Base-by-base conservation (phyloP, 2,888 invertebrate species). In the Epiblema foenella region DNA sequence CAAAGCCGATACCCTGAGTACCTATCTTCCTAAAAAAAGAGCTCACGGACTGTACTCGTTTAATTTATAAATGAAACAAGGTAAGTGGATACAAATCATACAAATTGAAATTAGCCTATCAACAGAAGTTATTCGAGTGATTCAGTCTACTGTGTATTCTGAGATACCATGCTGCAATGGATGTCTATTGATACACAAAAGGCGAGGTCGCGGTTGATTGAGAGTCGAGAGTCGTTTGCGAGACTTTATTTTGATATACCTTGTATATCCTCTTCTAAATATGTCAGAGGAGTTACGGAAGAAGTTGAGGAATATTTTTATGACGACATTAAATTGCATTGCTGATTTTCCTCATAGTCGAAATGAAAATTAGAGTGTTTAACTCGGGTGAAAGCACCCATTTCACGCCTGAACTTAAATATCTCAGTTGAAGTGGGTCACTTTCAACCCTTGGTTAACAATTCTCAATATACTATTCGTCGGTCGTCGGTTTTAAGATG, bases 151-250 rank as follows among this genome's bases (percentile, higher is more conserved):
- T n/a, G n/a, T n/a, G n/a, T n/a, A 20, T n/a, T 10, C 52, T 15
- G 63, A 52, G 57, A 51, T 57, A 56, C 37, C 57, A 70, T 51
- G 42, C 17, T 46, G 42, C 42, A 54, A 60, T 60, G 59, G 64
- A 58, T 37, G 18, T 42, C 52, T 73, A 70, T 66, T 66, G 70
- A 49, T 49, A 60, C 18, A 70, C 46, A 70, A 70, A 69, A 70
- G 62, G 11, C 70, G 65, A 65, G 70, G 70, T 59, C 65, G 29
- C 2, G 12, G 39, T 3, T 70, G 51, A 66, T 65, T 70, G 54
- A 46, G 29, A 18, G 58, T 33, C 46, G n/a, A n/a, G n/a, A n/a
- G n/a, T n/a, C 52, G 18, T 52, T 37, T 52, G 17, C 37, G 17
- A 11, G 17, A 59, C 37, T 59, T 66, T 49, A 51, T 59, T 59